Conservation (phyloP, 1,140 invertebrate genomes). For the Halictus rubicundus region DNA sequence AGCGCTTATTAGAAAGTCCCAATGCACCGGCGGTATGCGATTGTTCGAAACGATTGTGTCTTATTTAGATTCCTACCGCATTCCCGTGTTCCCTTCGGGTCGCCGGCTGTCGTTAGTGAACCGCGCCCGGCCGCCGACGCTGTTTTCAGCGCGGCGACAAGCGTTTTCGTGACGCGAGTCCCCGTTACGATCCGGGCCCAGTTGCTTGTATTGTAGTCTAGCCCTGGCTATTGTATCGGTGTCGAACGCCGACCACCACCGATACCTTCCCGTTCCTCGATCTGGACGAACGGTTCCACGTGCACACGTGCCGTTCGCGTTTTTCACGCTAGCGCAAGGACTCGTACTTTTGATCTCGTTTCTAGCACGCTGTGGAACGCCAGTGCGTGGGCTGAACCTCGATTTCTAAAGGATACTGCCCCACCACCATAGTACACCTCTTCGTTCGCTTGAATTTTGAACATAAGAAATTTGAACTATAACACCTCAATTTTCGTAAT, state of each 20-base stretch:
- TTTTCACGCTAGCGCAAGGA: slow-evolving; percentile 6
- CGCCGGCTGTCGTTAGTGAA: slow-evolving; percentile 14
- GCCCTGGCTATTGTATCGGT: not conserved
- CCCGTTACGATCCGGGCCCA: not conserved
- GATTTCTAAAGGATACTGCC: not conserved
- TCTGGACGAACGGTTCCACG: not conserved
- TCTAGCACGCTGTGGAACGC: not conserved
- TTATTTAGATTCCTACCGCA: slow-evolving; percentile 64
- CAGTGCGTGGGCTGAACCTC: not conserved
- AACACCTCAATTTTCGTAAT: too few species aligned
- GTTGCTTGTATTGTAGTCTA: not conserved
- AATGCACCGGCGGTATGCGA: slow-evolving; percentile 58
- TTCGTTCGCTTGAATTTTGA: too few species aligned
- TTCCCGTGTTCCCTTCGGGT: slow-evolving; percentile 34
- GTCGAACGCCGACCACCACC: not conserved
- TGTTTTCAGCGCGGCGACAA: slow-evolving; percentile 13
- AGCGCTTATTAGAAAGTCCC: slow-evolving; percentile 65
- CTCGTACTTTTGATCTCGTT: slow-evolving; percentile 35
- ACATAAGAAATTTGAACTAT: too few species aligned
- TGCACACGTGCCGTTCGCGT: not conserved
- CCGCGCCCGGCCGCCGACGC: slow-evolving; percentile 8
- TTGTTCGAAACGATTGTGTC: slow-evolving; percentile 67
- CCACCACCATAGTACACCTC: too few species aligned
- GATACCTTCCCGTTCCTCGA: not conserved
- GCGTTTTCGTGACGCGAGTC: slow-evolving; percentile 6